phyloP scores from a whole-genome alignment of 2,888 invertebrate species.

The Adelphocoris suturalis region DNA sequence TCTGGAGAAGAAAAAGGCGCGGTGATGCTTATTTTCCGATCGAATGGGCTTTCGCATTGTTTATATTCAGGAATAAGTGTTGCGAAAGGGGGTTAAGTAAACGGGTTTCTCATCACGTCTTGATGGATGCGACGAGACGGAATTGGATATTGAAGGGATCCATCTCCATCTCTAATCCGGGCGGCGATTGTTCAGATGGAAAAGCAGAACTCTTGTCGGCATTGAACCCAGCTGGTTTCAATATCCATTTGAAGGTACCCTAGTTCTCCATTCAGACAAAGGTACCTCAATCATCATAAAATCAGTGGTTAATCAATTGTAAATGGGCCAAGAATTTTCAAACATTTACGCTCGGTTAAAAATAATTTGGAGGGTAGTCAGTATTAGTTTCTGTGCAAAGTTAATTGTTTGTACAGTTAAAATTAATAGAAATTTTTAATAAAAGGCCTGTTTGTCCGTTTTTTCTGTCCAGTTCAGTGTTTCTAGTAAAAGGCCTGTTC shows the following conservation, averaged over 20 bases:
- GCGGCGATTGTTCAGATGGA: background rate
- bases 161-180: conserved; percentile 11
- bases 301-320: too few species aligned
- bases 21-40: conserved; percentile 48
- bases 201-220: background rate
- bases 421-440: too few species aligned
- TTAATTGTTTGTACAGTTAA: too few species aligned
- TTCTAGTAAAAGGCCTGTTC: too few species aligned
- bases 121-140: conserved; percentile 45
- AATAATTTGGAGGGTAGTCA: too few species aligned
- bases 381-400: too few species aligned
- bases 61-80: conserved; percentile 24
- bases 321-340: too few species aligned
- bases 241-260: background rate
- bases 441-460: too few species aligned
- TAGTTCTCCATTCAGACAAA: too few species aligned
- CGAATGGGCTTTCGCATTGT: conserved; percentile 21
- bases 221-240: background rate
- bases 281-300: too few species aligned
- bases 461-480: too few species aligned
- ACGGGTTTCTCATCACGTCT: conserved; percentile 45
- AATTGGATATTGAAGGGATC: conserved; percentile 52
- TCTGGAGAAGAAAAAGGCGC: background rate
- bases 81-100: conserved; percentile 40
- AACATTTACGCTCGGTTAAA: too few species aligned